Conservation (phyloP, 2,113 vertebrate species). For the Platanista minor region DNA sequence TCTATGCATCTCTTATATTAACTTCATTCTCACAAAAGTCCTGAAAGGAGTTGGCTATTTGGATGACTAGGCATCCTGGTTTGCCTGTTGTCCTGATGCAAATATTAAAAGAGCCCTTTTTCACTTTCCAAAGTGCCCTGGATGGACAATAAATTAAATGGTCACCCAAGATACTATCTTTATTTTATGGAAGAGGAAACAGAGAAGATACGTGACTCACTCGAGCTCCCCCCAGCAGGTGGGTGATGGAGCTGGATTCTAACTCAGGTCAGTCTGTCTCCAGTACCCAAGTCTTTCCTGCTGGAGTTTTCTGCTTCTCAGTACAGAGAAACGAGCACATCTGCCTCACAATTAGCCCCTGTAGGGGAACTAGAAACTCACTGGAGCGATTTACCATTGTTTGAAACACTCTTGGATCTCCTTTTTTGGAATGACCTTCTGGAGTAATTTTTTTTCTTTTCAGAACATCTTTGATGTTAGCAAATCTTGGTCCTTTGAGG, state of each 20-base stretch:
- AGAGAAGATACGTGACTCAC: background rate
- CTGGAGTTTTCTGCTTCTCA: background rate
- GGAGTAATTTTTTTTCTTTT: background rate
- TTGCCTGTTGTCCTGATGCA: background rate
- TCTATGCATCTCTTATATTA: background rate
- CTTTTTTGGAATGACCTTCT: background rate
- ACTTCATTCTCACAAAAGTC: background rate
- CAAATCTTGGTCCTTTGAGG: background rate
- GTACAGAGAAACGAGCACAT: background rate
- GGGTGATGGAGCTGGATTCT: background rate
- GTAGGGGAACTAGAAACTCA: background rate
- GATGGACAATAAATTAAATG: background rate
- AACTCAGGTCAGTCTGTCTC: background rate
- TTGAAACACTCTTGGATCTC: background rate
- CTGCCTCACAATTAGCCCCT: accelerated
- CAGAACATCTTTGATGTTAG: background rate
- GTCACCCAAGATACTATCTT: background rate
- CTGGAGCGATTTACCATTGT: background rate
- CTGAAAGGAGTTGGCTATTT: background rate
- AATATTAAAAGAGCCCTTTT: background rate
- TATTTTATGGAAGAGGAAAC: background rate
- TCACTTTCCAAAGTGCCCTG: background rate
- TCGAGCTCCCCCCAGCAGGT: background rate
- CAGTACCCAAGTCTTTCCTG: background rate
- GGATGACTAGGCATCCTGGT: background rate